Evolutionary conservation across 1,140 invertebrate genomes (phyloP), one percentile per base, ranked within the genome.

Genomic region (Triops cancriformis): DNA sequence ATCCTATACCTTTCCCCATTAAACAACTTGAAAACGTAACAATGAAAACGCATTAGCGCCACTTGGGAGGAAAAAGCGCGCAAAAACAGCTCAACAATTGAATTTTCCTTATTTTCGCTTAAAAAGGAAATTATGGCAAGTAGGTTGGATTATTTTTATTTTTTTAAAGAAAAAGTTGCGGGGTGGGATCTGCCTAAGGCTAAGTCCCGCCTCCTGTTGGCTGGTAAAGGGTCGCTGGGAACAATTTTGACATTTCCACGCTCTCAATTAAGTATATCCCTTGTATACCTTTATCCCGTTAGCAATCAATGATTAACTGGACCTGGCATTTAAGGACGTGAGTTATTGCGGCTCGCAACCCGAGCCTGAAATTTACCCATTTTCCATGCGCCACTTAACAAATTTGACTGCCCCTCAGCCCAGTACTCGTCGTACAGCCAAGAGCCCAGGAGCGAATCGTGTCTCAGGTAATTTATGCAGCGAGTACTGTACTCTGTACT

Each of bases 271-370:
- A 64, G 51, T 64, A 64, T 37, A 37, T 37, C 51, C n/a, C 51
- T 64, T 23, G 18, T 64, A 64, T 64, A 64, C 51, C 23, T 64
- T n/a, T 64, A 0, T 23, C 51, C 51, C 23, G 31, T 37, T 37
- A 37, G 51, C 51, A 64, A 64, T 64, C 51, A 64, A 64, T 64
- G 51, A 64, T 64, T 64, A 64, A 18, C 51, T 64, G 51, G 51
- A 64, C 51, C 51, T 64, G 51, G 51, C 51, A 64, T 64, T 64
- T 64, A 64, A 18, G 31, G 23, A 18, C 51, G n/a, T 64, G 51
- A 64, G 51, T 64, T 64, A 64, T 64, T 64, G n/a, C 51, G 51
- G 51, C 51, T n/a, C 51, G 14, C 14, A 64, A 64, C 14, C 45
- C 12, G 45, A 64, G 45, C 14, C 51, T 64, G 51, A 64, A 64